Base-by-base conservation (phyloP, 2,797 vertebrate genomes). In the Spinibarbus caldwelli region DNA sequence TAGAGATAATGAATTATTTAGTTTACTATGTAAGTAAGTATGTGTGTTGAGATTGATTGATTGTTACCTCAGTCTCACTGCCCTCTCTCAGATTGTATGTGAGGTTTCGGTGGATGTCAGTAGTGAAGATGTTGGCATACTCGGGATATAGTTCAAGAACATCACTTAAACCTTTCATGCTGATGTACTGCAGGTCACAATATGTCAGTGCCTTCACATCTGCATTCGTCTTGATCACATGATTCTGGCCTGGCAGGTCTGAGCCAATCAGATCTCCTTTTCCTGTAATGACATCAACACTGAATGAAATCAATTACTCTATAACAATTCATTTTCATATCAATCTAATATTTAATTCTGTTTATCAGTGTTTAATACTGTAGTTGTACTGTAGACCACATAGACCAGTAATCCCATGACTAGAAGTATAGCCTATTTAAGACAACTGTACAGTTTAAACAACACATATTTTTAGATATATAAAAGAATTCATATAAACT, bases 131-230 rank as follows among this genome's bases (percentile, higher is more conserved):
- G 82, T 92, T 95, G 87, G 94, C 96, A 0, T 98, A 99, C 89
- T 99, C 98, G 0, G 97, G 97, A 90, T 99, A 99, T 36, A 99
- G 96, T 81, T 95, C 95, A 87, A 99, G 94, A 90, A 99, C 98
- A 79, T 99, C 97, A 1, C 93, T 93, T 89, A 99, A 95, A 21
- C 97, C 97, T 15, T 93, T 95, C 88, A 98, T 92, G 47, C 95
- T 96, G 54, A 99, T 96, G 87, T 98, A 96, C 92, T 99, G 97
- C 49, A 99, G 96, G 93, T 98, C 98, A 0, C 97, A 98, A 93
- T 99, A 99, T 85, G 98, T 99, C 92, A 99, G 91, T 0, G 97
- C 97, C 93, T 98, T 99, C 91, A 99, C 98, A 0, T 99, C 98
- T 0, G 98, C 97, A 0, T 98, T 98, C 54, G 97, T 98, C 93